These are phyloP conservation scores for Acleris cristana DNA, from an alignment of 2,888 invertebrate genomes.

Conservation along the genomic window DNA sequence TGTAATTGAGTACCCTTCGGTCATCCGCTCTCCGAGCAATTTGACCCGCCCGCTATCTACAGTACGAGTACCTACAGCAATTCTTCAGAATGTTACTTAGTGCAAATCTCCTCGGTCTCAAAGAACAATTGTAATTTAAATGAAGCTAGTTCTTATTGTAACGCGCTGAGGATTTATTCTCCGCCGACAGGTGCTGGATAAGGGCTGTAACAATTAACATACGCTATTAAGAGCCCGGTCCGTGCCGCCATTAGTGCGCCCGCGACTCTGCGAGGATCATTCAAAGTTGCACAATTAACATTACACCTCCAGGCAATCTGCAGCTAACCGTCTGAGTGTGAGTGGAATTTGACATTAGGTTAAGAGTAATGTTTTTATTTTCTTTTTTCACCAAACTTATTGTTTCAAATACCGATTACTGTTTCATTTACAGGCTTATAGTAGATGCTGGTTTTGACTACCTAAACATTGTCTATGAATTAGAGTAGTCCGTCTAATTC, in stretches of 20 bases:
- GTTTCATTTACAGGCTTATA: too few species aligned
- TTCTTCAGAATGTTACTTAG: too few species aligned
- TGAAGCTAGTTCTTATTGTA: conserved; percentile 16
- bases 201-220: conserved; percentile 36
- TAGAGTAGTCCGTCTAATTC: too few species aligned
- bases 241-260: conserved; percentile 26
- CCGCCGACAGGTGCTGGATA: conserved; percentile 31
- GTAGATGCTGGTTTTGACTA: too few species aligned
- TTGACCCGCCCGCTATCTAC: too few species aligned
- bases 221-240: conserved; percentile 36
- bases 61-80: too few species aligned
- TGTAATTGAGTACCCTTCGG: too few species aligned
- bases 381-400: too few species aligned
- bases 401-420: too few species aligned
- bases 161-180: conserved; percentile 32
- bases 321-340: neutral
- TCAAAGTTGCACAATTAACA: conserved; percentile 45
- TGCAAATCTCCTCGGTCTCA: neutral
- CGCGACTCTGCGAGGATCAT: conserved; percentile 30
- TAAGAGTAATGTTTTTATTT: too few species aligned
- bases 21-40: too few species aligned
- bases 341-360: conserved; percentile 7
- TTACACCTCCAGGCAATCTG: conserved; percentile 34
- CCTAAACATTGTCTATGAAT: too few species aligned
- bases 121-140: conserved; percentile 17